Evolutionary conservation across 2,797 vertebrate genomes (phyloP).

Genomic region (Sorex maritimensis): DNA sequence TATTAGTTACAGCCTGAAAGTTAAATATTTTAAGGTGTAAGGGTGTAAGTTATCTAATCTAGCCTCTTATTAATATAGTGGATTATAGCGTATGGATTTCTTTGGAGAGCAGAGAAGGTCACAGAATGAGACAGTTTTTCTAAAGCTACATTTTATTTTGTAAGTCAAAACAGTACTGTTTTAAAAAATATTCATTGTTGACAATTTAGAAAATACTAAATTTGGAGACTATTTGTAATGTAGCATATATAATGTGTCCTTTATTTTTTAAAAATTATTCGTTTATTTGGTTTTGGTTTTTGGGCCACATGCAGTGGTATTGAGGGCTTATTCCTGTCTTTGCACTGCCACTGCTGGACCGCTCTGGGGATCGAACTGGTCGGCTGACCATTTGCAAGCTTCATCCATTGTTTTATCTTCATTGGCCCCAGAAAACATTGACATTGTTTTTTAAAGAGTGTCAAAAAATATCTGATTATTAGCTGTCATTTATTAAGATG

Average conservation of each 20-base stretch:
- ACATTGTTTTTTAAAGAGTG: neutral
- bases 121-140: neutral
- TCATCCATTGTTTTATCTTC: no score
- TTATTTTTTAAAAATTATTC: neutral
- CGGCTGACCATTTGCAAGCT: no score
- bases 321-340: neutral
- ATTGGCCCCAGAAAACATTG: neutral
- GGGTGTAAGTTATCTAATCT: conserved; percentile 14
- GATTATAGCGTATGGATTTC: neutral
- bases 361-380: no score
- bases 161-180: conserved; percentile 29
- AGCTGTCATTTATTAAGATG: neutral
- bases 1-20: conserved; percentile 16
- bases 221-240: neutral
- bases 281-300: no score
- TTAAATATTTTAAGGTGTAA: conserved; percentile 48
- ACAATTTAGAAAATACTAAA: no score
- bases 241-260: neutral
- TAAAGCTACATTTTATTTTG: conserved; percentile 40
- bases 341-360: no score
- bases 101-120: neutral
- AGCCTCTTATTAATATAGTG: neutral
- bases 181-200: neutral
- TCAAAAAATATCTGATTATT: conserved; percentile 17
- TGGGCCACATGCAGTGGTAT: no score